phyloP scores from a whole-genome alignment of 1,140 invertebrate species.

The Mercenaria mercenaria region DNA sequence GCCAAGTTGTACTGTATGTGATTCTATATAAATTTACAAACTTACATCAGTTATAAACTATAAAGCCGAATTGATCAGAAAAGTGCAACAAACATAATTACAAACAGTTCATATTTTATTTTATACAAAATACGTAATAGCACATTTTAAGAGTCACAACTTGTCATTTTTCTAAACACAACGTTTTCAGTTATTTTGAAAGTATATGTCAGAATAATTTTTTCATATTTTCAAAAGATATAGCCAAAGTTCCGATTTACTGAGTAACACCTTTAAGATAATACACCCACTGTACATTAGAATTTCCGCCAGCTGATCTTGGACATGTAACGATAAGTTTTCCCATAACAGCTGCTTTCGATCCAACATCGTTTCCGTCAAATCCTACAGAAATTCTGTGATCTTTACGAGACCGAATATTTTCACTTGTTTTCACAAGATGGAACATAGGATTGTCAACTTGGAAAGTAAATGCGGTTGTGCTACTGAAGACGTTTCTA shows the following conservation, averaged over 20 bases:
- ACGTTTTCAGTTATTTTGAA: too few relatives aligned
- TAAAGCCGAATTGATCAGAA: too few relatives aligned
- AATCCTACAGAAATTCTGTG: slow-evolving; percentile 85
- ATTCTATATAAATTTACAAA: too few relatives aligned
- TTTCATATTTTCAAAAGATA: not conserved
- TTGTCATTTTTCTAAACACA: too few relatives aligned
- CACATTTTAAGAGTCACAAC: too few relatives aligned
- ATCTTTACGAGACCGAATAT: slow-evolving; percentile 84
- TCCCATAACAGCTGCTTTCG: slow-evolving; percentile 85
- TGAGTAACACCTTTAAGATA: slow-evolving; percentile 85
- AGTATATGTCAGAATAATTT: too few relatives aligned
- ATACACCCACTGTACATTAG: slow-evolving; percentile 85
- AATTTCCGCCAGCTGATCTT: slow-evolving; percentile 81
- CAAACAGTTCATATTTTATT: too few relatives aligned
- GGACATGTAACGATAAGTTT: slow-evolving; percentile 85
- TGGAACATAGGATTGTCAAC: slow-evolving; percentile 86
- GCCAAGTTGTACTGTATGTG: too few relatives aligned
- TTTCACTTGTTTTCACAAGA: slow-evolving; percentile 84
- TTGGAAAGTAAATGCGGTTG: slow-evolving; percentile 85
- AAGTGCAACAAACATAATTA: too few relatives aligned
- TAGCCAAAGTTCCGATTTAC: slow-evolving; percentile 33
- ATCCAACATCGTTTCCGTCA: slow-evolving; percentile 83
- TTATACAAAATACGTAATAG: too few relatives aligned
- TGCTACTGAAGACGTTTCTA: slow-evolving; percentile 84
- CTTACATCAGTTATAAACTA: too few relatives aligned